A percentile compares a stretch with the other conserved stretches of the same genome.
Conservation (phyloP, 2,888 invertebrate genomes). For the Tribolium freemani region DNA sequence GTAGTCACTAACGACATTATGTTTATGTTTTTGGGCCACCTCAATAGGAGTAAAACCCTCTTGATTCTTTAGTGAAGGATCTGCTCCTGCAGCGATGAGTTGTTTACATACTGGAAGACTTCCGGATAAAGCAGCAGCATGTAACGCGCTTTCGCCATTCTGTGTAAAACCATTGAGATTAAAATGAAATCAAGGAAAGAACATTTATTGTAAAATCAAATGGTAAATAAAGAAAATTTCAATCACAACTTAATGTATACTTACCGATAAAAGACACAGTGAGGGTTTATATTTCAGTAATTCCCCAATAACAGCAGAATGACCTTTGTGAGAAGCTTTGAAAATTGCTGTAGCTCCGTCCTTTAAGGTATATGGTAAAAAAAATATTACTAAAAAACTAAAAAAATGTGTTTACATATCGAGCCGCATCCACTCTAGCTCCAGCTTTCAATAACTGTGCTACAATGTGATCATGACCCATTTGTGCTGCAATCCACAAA, state of each 20-base stretch:
- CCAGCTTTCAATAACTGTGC: slow-evolving; percentile 83
- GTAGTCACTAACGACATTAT: slow-evolving; percentile 72
- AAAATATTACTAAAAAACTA: slow-evolving; percentile 26
- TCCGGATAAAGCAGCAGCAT: slow-evolving; percentile 92
- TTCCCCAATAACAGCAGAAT: slow-evolving; percentile 87
- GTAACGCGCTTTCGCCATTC: slow-evolving; percentile 94
- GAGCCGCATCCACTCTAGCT: slow-evolving; percentile 82
- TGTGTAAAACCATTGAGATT: slow-evolving; percentile 64
- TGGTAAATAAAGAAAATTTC: too few relatives aligned
- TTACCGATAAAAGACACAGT: slow-evolving; percentile 85
- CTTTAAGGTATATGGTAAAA: slow-evolving; percentile 68
- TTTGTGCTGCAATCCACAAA: slow-evolving; percentile 95
- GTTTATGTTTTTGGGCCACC: slow-evolving; percentile 73
- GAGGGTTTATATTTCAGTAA: slow-evolving; percentile 87
- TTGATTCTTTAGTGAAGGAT: slow-evolving; percentile 79
- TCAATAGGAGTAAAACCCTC: slow-evolving; percentile 79
- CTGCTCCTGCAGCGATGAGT: slow-evolving; percentile 79
- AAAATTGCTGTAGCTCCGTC: slow-evolving; percentile 95
- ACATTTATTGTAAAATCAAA: background rate
- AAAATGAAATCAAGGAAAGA: background rate
- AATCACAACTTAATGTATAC: too few relatives aligned
- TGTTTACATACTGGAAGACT: slow-evolving; percentile 84
- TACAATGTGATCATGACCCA: slow-evolving; percentile 90
- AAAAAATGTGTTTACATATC: slow-evolving; percentile 76
- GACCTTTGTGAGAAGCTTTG: slow-evolving; percentile 96